phyloP scores from a whole-genome alignment of 2,888 invertebrate genomes.

The Phaonia tiefii region DNA sequence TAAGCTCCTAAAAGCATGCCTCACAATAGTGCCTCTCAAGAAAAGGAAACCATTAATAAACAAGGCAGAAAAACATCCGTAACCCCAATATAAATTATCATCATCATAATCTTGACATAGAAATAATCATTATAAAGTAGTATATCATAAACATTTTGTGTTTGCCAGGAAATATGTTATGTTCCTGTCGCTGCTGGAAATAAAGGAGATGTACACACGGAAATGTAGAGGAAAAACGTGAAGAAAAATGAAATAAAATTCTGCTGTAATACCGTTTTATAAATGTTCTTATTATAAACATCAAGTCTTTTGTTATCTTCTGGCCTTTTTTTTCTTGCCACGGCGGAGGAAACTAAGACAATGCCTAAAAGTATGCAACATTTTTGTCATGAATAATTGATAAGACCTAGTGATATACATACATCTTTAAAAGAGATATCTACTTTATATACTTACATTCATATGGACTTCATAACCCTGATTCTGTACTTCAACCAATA shows the following conservation, averaged over 20 bases:
- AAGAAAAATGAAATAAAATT: neutral
- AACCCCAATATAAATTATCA: neutral
- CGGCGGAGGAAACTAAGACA: neutral
- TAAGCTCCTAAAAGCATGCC: too few relatives aligned
- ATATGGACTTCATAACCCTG: too few relatives aligned
- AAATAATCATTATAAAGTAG: neutral
- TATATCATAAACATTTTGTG: neutral
- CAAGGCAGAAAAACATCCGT: too few relatives aligned
- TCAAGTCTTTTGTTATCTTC: neutral
- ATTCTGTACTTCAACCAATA: too few relatives aligned
- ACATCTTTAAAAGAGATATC: constrained; percentile 40
- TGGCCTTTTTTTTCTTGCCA: neutral
- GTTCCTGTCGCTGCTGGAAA: neutral
- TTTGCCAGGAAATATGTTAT: neutral
- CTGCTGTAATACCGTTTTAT: neutral
- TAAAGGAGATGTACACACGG: too few relatives aligned
- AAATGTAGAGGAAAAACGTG: too few relatives aligned
- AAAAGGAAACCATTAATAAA: too few relatives aligned
- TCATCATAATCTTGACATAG: constrained; percentile 2
- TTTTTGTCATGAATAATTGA: constrained; percentile 35
- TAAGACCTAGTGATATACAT: constrained; percentile 2
- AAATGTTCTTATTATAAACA: constrained; percentile 46
- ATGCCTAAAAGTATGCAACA: constrained; percentile 44
- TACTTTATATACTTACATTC: too few relatives aligned
- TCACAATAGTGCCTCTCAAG: too few relatives aligned